These are phyloP conservation scores for Yoshiicerus persimilis DNA, from an alignment of 1,140 invertebrate genomes.

Conservation along the genomic window DNA sequence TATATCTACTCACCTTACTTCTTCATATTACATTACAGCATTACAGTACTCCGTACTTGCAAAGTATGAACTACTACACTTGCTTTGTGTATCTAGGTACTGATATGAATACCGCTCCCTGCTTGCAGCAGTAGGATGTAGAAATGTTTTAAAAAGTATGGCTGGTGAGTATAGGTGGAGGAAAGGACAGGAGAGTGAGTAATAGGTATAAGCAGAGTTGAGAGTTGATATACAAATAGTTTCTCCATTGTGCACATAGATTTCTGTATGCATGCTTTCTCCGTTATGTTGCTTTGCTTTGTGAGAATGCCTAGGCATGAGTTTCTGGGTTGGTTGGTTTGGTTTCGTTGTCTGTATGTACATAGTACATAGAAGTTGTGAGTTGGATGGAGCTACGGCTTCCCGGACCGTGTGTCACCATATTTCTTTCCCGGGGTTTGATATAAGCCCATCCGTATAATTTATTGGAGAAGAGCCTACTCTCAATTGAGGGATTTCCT, in stretches of 20 bases:
- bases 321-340: not conserved
- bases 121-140: not conserved
- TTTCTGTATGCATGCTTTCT: not conserved
- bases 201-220: not conserved
- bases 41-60: no score
- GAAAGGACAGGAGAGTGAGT: not conserved
- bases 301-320: not conserved
- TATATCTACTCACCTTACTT: no score
- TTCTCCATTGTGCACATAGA: not conserved
- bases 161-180: not conserved
- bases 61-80: not conserved
- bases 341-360: not conserved
- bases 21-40: no score
- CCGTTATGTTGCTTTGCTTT: conserved; percentile 1
- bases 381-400: conserved; percentile 17
- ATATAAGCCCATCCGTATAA: conserved; percentile 50
- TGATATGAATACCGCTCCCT: not conserved
- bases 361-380: not conserved
- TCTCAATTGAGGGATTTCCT: conserved; percentile 51
- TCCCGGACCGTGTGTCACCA: conserved; percentile 46
- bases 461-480: conserved; percentile 46
- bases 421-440: conserved; percentile 50
- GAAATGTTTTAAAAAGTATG: not conserved
- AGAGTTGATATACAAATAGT: not conserved
- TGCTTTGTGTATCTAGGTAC: no score